Evolutionary conservation across 2,797 vertebrate species (phyloP).

Genomic region (Peromyscus attwateri): DNA sequence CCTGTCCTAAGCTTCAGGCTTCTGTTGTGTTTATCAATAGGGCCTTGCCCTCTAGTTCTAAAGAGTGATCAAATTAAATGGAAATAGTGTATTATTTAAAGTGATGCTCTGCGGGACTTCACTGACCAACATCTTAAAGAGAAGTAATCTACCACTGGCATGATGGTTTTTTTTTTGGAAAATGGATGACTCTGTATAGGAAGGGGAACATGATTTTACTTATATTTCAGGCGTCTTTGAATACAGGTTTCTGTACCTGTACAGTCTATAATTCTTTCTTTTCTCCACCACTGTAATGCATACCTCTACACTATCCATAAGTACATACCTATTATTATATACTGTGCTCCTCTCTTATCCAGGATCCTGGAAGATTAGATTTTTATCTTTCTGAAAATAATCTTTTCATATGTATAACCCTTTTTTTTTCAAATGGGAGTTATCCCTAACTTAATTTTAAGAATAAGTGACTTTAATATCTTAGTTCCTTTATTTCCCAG

Average conservation of each 20-base stretch:
- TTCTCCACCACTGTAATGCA: not conserved
- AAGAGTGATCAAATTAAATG: not conserved
- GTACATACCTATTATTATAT: not conserved
- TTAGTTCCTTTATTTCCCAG: slow-evolving; percentile 69
- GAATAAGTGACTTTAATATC: slow-evolving; percentile 56
- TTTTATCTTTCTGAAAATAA: slow-evolving; percentile 13
- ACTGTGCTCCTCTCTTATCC: not conserved
- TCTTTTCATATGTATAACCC: slow-evolving; percentile 11
- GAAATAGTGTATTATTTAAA: not conserved
- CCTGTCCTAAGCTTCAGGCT: too few relatives aligned
- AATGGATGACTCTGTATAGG: not conserved
- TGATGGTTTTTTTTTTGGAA: not conserved
- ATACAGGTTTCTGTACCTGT: not conserved
- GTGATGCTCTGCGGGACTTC: not conserved
- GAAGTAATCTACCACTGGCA: not conserved
- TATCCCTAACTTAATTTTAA: slow-evolving; percentile 45
- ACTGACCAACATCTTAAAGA: not conserved
- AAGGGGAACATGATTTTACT: not conserved
- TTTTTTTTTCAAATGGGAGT: not conserved
- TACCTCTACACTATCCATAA: not conserved
- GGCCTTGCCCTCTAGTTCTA: not conserved
- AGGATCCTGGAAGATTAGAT: not conserved
- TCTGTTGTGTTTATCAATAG: not conserved
- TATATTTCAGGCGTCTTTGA: slow-evolving; percentile 14
- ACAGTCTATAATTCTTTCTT: not conserved